These are phyloP conservation scores for Yponomeuta malinellus DNA, from an alignment of 2,888 invertebrate species.

Conservation along the genomic window DNA sequence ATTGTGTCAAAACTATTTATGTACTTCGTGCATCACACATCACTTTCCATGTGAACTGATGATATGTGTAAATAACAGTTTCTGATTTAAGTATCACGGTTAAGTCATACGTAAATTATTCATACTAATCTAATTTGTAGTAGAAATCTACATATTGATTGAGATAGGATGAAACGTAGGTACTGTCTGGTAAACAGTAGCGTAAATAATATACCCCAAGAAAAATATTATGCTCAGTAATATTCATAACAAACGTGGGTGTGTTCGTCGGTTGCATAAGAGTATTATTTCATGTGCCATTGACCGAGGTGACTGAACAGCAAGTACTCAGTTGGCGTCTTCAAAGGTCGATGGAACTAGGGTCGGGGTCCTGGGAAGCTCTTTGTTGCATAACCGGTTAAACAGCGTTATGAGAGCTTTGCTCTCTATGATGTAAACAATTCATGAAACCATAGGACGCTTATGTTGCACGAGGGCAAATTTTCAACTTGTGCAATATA, in stretches of 20 bases:
- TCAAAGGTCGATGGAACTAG: slow-evolving; percentile 31
- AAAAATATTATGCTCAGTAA: slow-evolving; percentile 1
- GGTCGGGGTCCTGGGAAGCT: slow-evolving; percentile 47
- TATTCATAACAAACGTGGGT: neutral
- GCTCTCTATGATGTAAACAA: slow-evolving; percentile 3
- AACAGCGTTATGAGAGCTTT: neutral
- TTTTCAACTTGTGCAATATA: neutral
- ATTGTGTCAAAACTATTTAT: no score
- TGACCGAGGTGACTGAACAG: slow-evolving; percentile 14
- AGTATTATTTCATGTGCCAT: slow-evolving; percentile 6
- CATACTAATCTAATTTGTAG: neutral
- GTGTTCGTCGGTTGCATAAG: slow-evolving; percentile 5
- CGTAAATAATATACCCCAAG: neutral
- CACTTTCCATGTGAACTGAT: no score
- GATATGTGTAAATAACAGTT: no score
- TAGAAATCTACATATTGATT: neutral
- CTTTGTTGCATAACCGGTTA: slow-evolving; percentile 34
- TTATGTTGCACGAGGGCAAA: neutral
- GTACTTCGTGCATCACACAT: no score
- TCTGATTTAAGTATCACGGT: no score
- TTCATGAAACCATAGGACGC: neutral
- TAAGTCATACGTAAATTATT: neutral
- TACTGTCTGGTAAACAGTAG: neutral
- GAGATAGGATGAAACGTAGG: neutral
- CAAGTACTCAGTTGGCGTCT: slow-evolving; percentile 1